Conservation (phyloP, 2,888 invertebrate genomes). For the Gibbula magus region DNA sequence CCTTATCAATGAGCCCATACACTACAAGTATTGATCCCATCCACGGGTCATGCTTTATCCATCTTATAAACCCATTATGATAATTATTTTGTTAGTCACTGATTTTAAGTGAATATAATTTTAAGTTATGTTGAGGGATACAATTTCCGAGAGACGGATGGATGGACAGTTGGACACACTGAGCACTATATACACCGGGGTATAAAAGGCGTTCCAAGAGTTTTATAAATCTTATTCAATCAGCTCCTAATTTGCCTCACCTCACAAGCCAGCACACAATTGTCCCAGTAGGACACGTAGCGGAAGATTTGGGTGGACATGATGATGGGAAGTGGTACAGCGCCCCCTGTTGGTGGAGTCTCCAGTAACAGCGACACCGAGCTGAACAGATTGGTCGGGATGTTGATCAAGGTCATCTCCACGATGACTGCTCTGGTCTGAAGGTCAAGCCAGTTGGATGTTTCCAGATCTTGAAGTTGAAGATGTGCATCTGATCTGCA, state of each 20-base stretch:
- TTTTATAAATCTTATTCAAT: too few relatives aligned
- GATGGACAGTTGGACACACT: too few relatives aligned
- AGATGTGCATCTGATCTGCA: not conserved
- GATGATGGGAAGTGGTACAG: slow-evolving; percentile 53
- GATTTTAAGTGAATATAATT: too few relatives aligned
- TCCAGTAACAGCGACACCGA: slow-evolving; percentile 67
- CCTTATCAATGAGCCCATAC: too few relatives aligned
- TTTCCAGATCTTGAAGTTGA: slow-evolving; percentile 52
- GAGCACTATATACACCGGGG: too few relatives aligned
- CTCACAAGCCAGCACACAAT: slow-evolving; percentile 71
- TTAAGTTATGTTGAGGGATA: too few relatives aligned
- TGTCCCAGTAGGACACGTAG: slow-evolving; percentile 66
- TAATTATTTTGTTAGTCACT: too few relatives aligned
- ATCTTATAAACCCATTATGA: too few relatives aligned
- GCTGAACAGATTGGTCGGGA: slow-evolving; percentile 68
- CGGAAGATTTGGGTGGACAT: slow-evolving; percentile 67
- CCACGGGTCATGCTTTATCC: too few relatives aligned
- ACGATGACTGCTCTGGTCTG: slow-evolving; percentile 66
- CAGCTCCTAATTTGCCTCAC: slow-evolving; percentile 42
- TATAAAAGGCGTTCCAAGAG: too few relatives aligned
- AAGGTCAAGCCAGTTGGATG: slow-evolving; percentile 61
- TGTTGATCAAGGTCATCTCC: slow-evolving; percentile 69
- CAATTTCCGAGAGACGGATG: too few relatives aligned
- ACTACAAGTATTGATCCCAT: too few relatives aligned
- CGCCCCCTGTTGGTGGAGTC: slow-evolving; percentile 62